Percentiles rank a stretch among this genome's conserved stretches.
Evolutionary conservation across 2,797 vertebrate species (phyloP).

Genomic region (Acomys russatus): DNA sequence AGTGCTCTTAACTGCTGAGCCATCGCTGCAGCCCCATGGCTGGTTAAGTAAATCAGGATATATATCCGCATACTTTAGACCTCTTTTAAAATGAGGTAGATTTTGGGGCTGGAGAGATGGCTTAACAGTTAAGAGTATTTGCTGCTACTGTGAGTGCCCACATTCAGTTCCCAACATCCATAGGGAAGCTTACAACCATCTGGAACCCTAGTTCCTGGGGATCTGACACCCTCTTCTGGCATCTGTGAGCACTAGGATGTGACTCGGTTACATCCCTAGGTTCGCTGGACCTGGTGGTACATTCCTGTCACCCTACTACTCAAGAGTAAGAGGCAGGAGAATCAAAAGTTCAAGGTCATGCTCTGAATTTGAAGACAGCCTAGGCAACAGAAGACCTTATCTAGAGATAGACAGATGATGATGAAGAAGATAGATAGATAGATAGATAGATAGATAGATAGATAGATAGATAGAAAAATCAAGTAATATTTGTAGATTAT

Average conservation of each 20-base stretch:
- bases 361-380: neutral
- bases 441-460: neutral
- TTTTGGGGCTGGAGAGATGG: no score
- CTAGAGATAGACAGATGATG: neutral
- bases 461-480: neutral
- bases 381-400: neutral
- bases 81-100: slow-evolving; percentile 7
- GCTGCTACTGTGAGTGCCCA: neutral
- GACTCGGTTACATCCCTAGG: neutral
- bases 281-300: neutral
- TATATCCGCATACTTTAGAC: neutral
- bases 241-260: neutral
- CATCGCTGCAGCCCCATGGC: neutral
- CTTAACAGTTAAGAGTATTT: no score
- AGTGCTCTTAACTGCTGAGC: no score
- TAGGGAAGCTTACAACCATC: neutral
- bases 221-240: neutral
- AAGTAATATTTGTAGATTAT: slow-evolving; percentile 43
- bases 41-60: slow-evolving; percentile 14
- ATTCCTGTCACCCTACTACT: neutral
- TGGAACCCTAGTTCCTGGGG: neutral
- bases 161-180: neutral
- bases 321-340: neutral
- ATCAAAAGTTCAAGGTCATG: no score
- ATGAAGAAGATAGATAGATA: neutral